Evolutionary conservation across 2,113 vertebrate species (phyloP), one percentile per base, ranked within the genome.

Genomic region (Onychorhynchus coronatus): DNA sequence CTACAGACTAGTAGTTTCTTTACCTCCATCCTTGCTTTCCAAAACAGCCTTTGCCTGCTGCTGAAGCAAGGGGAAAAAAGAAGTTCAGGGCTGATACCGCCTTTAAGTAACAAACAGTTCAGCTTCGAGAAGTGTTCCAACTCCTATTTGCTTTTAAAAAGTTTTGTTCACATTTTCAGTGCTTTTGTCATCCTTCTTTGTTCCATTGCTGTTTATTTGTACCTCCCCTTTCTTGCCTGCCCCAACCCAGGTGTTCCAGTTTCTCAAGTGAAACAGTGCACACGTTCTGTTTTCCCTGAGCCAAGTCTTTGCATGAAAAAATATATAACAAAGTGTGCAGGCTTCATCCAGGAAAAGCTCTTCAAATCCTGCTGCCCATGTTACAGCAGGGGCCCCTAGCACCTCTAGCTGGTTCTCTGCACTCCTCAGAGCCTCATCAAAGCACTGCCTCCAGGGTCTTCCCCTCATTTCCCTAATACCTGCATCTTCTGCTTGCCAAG

Each of bases 381-480:
- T 84, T 92, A 16, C 55, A 84, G 92, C 33, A 93, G 76, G 50
- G 89, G 88, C 85, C 79, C 72, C 86, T 92, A 67, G 50, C 56
- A 92, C 61, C 73, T 86, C 76, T 30, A 37, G 67, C 76, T 91
- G 72, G 72, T 74, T 92, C 86, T 71, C 91, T 76, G 61, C 14
- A 5, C 80, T 92, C 44, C 58, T 59, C 83, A 55, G 94, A 94
- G 86, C 80, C 83, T 92, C 95, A 97, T 97, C 94, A 96, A 97
- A 96, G 94, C 56, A 4, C 47, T 81, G 86, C 96, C 94, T 92
- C 55, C 11, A 6, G 94, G 86, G 68, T 31, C 76, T 92, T 88
- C 35, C 47, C 88, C 75, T 95, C 68, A 95, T 97, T 97, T 96
- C 83, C 94, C 89, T 96, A 93, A 96, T 89, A 74, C 68, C 91